phyloP scores from a whole-genome alignment of 2,113 vertebrate genomes.

The Proteles cristata region DNA sequence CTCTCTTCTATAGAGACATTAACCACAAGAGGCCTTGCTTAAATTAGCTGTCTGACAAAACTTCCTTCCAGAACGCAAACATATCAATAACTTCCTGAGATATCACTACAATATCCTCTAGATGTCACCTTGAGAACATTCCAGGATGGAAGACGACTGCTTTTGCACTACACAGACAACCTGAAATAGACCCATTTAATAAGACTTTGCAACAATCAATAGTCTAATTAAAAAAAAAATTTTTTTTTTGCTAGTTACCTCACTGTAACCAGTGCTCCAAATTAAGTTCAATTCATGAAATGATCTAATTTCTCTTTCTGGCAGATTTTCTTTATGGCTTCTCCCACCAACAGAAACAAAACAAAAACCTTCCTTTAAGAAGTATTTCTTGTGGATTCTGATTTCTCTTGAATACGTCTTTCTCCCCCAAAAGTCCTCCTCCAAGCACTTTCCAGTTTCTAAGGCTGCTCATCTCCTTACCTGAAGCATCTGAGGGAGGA shows the following conservation, averaged over 20 bases:
- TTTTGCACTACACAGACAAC: neutral
- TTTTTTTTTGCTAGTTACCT: neutral
- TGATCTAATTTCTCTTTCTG: neutral
- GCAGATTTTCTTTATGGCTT: slow-evolving; percentile 1
- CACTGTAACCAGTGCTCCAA: slow-evolving; percentile 38
- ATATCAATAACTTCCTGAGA: slow-evolving; percentile 65
- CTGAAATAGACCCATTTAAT: neutral
- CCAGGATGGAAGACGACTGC: slow-evolving; percentile 42
- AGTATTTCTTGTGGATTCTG: slow-evolving; percentile 1
- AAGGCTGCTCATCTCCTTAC: neutral
- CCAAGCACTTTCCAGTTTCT: neutral
- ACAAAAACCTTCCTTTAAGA: slow-evolving; percentile 12
- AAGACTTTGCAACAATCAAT: neutral
- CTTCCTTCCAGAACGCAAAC: slow-evolving; percentile 10
- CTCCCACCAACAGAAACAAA: slow-evolving; percentile 26
- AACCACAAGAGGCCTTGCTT: neutral
- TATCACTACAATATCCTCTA: slow-evolving; percentile 77
- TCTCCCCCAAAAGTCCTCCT: neutral
- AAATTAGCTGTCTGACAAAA: neutral
- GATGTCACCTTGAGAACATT: slow-evolving; percentile 82
- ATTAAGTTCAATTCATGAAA: slow-evolving; percentile 49
- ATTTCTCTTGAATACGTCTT: neutral
- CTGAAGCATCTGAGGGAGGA: neutral
- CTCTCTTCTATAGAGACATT: neutral
- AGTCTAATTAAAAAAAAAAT: neutral